Evolutionary conservation across 2,888 invertebrate genomes (phyloP), one percentile per base, ranked within the genome.

Genomic region (Cephus sareptanus): DNA sequence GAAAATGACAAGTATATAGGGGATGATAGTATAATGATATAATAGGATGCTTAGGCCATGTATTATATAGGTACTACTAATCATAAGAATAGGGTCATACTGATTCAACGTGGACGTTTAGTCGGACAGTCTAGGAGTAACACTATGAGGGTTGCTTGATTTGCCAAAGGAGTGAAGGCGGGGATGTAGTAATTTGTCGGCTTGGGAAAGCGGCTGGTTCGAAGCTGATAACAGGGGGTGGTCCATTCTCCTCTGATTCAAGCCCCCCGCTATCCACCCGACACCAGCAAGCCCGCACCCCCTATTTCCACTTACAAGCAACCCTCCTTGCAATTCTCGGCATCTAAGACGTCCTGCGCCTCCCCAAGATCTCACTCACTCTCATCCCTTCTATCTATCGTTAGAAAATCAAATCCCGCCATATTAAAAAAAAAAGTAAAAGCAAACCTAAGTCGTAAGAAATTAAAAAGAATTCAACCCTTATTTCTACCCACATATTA

Each of bases 151-250:
- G 56, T 56, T 56, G 56, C 56, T 82, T 86, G 87, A 88, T 86
- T 88, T 87, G 87, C 83, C 84, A 86, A 79, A 80, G 82, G 85
- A 81, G 83, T 73, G 76, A 76, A 73, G 84, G 86, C 85, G 86
- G 88, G 87, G 87, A 86, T 87, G 89, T 89, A 90, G 90, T 90
- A 90, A 90, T 90, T 90, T 90, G 90, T 90, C 90, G 90, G 90
- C 90, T 90, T 87, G 90, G 85, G 85, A 86, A 88, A 89, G 86
- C 88, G 88, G 88, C 90, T 90, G 90, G 89, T 85, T 87, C 85
- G 86, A 84, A 85, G 87, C 90, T 90, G 90, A 90, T 90, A 90
- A 90, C 90, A 85, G 86, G 87, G 85, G 88, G 87, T 89, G 90
- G 90, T 90, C 90, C 89, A 90, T 90, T 90, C 89, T 89, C 89